A percentile compares a stretch with the other conserved stretches of the same genome.
Conservation (phyloP, 2,113 vertebrate genomes). For the Zosterops borbonicus region DNA sequence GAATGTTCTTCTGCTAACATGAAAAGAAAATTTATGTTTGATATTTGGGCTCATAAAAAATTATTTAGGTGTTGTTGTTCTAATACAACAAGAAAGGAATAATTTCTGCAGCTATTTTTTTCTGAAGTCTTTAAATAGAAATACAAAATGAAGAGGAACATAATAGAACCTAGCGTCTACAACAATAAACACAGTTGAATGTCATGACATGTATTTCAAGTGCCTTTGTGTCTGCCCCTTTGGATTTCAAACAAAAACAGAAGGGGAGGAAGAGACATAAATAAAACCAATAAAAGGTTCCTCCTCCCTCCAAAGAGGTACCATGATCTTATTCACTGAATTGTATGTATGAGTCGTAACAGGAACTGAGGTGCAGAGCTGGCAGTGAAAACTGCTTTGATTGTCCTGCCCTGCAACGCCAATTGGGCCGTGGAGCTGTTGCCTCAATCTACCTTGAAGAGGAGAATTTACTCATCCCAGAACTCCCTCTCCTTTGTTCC, state of each 20-base stretch:
- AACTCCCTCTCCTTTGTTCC: neutral
- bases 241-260: neutral
- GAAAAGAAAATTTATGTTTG: neutral
- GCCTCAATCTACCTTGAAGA: neutral
- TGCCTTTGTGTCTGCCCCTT: neutral
- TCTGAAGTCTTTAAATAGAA: neutral
- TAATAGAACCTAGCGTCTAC: neutral
- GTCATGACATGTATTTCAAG: neutral
- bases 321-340: neutral
- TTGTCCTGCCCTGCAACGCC: neutral
- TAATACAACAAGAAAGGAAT: neutral
- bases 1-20: neutral
- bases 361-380: neutral
- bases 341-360: neutral
- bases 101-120: neutral
- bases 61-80: neutral
- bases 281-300: neutral
- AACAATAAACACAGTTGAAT: neutral
- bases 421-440: neutral
- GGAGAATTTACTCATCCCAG: neutral
- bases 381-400: neutral
- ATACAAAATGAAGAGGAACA: neutral
- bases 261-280: neutral
- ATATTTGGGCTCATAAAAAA: neutral
- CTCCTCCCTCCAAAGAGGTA: neutral